These are phyloP conservation scores for Sarcophaga carnaria DNA, from an alignment of 2,888 invertebrate genomes.

Conservation along the genomic window DNA sequence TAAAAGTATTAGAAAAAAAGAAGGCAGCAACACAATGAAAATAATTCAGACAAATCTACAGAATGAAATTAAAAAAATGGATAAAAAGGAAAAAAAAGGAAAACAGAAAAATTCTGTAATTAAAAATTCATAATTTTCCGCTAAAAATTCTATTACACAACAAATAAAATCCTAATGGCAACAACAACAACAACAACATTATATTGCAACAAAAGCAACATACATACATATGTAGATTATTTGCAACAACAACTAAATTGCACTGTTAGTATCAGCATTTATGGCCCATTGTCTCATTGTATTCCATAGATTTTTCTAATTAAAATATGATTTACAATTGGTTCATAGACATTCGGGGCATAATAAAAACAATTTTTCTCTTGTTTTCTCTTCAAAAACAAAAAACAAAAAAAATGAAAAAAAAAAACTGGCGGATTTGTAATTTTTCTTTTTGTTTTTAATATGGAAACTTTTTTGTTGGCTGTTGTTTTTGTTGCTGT, in stretches of 20 bases:
- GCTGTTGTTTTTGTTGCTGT: neutral
- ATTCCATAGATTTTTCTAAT: conserved; percentile 69
- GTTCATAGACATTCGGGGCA: conserved; percentile 60
- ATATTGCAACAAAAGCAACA: neutral
- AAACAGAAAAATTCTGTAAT: conserved; percentile 45
- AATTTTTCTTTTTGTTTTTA: conserved; percentile 12
- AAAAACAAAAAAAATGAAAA: neutral
- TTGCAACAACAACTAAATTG: conserved; percentile 42
- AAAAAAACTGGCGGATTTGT: conserved; percentile 48
- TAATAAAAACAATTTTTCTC: conserved; percentile 49
- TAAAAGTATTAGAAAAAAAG: neutral
- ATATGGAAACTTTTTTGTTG: neutral
- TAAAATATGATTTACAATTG: conserved; percentile 69
- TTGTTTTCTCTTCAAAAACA: conserved; percentile 22
- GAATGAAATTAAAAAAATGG: neutral
- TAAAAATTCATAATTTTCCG: conserved; percentile 69
- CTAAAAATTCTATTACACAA: conserved; percentile 61
- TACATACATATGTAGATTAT: neutral
- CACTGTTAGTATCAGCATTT: conserved; percentile 60
- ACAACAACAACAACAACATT: conserved; percentile 23
- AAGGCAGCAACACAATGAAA: conserved; percentile 26
- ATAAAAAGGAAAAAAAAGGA: neutral
- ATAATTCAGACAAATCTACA: conserved; percentile 34
- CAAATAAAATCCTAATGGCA: conserved; percentile 46
- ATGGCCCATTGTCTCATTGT: conserved; percentile 43